These are phyloP conservation scores for Oreochromis mossambicus DNA, from an alignment of 2,797 vertebrate genomes.

Conservation along the genomic window DNA sequence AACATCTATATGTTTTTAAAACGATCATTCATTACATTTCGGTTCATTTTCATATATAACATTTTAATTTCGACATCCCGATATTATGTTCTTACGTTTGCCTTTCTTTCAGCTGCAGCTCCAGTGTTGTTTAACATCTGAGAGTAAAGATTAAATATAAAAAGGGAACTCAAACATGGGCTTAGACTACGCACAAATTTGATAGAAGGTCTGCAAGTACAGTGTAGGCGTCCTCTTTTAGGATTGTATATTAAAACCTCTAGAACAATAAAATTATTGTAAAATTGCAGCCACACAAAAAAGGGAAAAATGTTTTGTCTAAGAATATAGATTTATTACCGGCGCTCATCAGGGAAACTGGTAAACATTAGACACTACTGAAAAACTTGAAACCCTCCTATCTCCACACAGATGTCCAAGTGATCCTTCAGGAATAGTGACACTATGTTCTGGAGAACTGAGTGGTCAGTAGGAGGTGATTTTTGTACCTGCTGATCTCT, in stretches of 20 bases:
- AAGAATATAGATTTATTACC: not conserved
- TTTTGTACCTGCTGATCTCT: not conserved
- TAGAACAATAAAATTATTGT: not conserved
- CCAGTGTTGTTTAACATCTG: not conserved
- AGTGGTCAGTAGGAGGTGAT: not conserved
- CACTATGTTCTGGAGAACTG: not conserved
- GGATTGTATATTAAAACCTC: not conserved
- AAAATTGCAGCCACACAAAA: not conserved
- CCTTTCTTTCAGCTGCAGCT: not conserved
- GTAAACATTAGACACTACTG: not conserved
- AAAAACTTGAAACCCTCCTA: not conserved
- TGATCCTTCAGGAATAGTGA: not conserved
- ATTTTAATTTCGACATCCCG: not conserved
- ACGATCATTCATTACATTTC: not conserved
- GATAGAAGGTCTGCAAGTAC: not conserved
- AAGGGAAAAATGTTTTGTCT: accelerated
- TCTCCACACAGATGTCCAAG: not conserved
- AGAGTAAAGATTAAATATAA: not conserved
- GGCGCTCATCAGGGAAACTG: not conserved
- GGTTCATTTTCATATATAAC: not conserved
- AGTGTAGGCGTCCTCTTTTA: not conserved
- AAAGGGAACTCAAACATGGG: not conserved
- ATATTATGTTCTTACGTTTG: not conserved
- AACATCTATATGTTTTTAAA: not conserved
- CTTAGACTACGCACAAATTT: not conserved